phyloP scores from a whole-genome alignment of 1,140 invertebrate species.

The Phenacoccus solenopsis region DNA sequence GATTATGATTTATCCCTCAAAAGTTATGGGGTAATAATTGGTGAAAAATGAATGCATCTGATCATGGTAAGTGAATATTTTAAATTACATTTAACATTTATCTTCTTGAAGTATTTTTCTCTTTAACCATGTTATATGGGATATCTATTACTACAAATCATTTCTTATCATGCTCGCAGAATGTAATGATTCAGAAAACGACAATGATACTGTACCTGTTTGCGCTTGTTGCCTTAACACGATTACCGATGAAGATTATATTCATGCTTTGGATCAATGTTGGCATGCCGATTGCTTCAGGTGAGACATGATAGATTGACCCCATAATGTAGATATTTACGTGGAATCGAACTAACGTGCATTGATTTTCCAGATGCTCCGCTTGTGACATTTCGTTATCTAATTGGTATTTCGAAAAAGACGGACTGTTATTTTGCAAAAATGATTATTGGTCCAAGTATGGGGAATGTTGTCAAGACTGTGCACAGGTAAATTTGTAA shows the following conservation, averaged over 20 bases:
- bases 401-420: conserved; percentile 88
- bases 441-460: conserved; percentile 79
- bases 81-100: too few relatives aligned
- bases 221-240: conserved; percentile 62
- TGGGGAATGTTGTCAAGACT: conserved; percentile 78
- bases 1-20: too few relatives aligned
- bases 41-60: background rate
- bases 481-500: conserved; percentile 46
- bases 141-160: too few relatives aligned
- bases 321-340: background rate
- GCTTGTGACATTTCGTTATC: conserved; percentile 70
- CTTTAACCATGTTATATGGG: background rate
- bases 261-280: conserved; percentile 64
- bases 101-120: too few relatives aligned
- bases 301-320: conserved; percentile 33
- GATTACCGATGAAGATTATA: conserved; percentile 56
- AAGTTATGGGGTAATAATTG: too few relatives aligned
- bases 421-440: conserved; percentile 76
- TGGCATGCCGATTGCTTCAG: conserved; percentile 81
- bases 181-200: background rate
- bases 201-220: conserved; percentile 5
- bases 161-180: background rate
- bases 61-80: background rate
- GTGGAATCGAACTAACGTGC: background rate
- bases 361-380: conserved; percentile 51